These are phyloP conservation scores for Amazona guildingii DNA, from an alignment of 2,113 vertebrate species.

Conservation along the genomic window DNA sequence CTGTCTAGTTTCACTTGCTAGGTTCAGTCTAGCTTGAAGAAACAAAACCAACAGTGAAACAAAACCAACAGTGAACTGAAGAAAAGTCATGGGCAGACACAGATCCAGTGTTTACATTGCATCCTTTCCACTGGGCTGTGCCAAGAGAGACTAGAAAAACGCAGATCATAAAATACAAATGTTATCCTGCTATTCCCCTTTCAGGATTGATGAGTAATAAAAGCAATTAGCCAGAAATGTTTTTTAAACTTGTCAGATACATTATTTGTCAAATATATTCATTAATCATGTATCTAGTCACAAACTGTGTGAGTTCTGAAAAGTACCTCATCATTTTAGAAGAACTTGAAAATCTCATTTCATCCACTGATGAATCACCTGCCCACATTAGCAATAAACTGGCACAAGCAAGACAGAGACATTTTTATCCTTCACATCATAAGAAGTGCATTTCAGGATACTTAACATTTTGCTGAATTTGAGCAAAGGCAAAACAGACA, in stretches of 20 bases:
- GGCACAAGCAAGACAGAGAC: neutral
- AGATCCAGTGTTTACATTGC: neutral
- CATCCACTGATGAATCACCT: conserved; percentile 43
- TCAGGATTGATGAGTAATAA: conserved; percentile 36
- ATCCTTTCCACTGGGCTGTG: neutral
- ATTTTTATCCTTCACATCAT: neutral
- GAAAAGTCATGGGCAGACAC: neutral
- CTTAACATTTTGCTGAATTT: neutral
- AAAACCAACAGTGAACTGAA: neutral
- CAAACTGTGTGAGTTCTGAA: conserved; percentile 20
- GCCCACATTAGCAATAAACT: conserved; percentile 12
- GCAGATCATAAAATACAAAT: neutral
- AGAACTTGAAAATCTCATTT: conserved; percentile 46
- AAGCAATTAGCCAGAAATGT: conserved; percentile 56
- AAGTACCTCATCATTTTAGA: conserved; percentile 52
- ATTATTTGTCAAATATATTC: conserved; percentile 48
- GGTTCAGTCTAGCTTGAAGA: neutral
- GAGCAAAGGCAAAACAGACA: neutral
- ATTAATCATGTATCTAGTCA: conserved; percentile 18
- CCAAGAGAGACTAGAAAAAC: neutral
- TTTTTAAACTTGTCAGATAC: conserved; percentile 47
- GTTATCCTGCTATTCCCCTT: neutral
- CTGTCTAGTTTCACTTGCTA: neutral
- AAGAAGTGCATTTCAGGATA: neutral
- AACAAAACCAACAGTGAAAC: neutral